A percentile compares a stretch with the other conserved stretches of the same genome.
These are phyloP conservation scores for Poecile montanus DNA, from an alignment of 2,797 vertebrate genomes.

Conservation along the genomic window DNA sequence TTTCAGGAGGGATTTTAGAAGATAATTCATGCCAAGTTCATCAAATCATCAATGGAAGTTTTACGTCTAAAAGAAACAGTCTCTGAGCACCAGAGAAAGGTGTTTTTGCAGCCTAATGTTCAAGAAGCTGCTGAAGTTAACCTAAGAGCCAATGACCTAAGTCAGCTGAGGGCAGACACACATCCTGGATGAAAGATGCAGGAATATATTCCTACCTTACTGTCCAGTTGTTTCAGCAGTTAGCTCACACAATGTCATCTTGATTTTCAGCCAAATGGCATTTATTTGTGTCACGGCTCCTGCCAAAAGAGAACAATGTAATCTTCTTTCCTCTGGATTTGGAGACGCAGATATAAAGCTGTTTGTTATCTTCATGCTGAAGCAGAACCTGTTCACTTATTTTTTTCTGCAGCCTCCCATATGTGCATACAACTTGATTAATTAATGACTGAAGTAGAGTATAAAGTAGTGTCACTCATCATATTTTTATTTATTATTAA, in stretches of 20 bases:
- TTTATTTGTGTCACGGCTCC: neutral
- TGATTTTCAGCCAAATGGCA: constrained; percentile 4
- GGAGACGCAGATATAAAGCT: neutral
- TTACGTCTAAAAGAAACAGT: neutral
- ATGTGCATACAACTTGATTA: neutral
- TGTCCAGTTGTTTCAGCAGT: neutral
- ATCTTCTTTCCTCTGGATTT: constrained; percentile 2
- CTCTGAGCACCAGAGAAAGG: neutral
- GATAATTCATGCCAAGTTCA: neutral
- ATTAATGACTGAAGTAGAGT: neutral
- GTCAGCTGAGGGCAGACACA: neutral
- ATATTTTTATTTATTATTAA: constrained; percentile 31
- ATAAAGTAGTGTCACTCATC: neutral
- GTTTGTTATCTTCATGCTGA: neutral
- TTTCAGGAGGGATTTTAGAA: neutral
- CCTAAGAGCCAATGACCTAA: neutral
- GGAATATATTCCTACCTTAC: neutral
- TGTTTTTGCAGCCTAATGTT: neutral
- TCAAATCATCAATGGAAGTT: neutral
- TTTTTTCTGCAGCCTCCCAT: neutral
- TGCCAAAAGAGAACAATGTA: neutral
- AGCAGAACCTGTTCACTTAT: neutral
- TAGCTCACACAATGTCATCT: neutral
- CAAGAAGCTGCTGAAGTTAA: neutral
- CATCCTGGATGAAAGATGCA: neutral